Evolutionary conservation across 92 coral and sea anemone genomes (phyloP).

Genomic region (Muricea muricata): DNA sequence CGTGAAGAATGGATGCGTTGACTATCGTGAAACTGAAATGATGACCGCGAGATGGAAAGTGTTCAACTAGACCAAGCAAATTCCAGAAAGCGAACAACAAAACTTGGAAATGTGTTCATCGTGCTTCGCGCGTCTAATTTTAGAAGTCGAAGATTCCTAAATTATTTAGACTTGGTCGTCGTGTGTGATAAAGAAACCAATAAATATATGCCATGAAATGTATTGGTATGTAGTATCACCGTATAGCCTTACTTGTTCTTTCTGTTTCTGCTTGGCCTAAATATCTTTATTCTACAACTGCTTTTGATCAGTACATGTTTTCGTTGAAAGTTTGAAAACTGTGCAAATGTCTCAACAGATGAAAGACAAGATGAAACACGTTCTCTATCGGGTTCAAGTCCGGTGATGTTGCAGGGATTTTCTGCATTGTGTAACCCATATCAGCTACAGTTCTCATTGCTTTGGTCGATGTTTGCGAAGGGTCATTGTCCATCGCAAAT

Average conservation of each 20-base stretch:
- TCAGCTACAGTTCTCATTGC: not conserved
- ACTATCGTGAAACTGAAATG: not conserved
- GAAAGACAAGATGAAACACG: not conserved
- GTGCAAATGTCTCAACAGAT: not conserved
- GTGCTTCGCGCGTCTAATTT: not conserved
- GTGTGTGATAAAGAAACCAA: not conserved
- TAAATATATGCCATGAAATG: not conserved
- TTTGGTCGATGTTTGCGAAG: not conserved
- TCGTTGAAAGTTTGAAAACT: not conserved
- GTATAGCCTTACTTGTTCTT: no score
- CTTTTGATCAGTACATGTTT: no score
- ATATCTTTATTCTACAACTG: no score
- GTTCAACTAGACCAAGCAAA: not conserved
- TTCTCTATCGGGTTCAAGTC: not conserved
- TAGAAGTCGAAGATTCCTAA: not conserved
- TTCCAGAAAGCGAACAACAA: not conserved
- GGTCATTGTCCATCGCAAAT: slow-evolving; percentile 14
- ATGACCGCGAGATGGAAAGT: not conserved
- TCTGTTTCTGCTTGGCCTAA: no score
- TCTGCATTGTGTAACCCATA: not conserved
- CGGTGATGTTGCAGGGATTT: not conserved
- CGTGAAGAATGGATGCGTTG: not conserved
- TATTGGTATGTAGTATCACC: not conserved
- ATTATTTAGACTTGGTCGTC: not conserved
- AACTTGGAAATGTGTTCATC: not conserved